Base-by-base conservation (phyloP, 2,888 invertebrate genomes). In the Acanthacorydalis orientalis region DNA sequence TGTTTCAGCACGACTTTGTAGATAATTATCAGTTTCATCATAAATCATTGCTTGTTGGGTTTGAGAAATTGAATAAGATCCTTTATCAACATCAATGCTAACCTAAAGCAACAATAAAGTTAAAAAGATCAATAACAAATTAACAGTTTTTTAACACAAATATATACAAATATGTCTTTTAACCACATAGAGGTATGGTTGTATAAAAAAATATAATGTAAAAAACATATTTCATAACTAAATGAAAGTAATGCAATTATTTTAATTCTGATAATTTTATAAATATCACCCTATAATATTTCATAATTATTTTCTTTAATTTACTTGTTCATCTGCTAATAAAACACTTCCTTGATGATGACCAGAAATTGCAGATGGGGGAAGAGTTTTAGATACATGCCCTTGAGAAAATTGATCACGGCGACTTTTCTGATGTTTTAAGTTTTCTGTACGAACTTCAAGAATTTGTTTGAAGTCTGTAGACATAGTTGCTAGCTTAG, bases 381-480 rank as follows among this genome's bases (percentile, higher is more conserved):
- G 79, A 37, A 81, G 64, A 53, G 75, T 71, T 8, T 73, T 69
- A 39, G 75, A 72, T 4, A 78, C 69, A 48, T 73, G 72, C 32
- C 78, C 80, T 62, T 80, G 80, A n/a, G 78, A 75, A 63, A 88
- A 93, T 61, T 95, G 92, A 63, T 97, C 96, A 53, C 95, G 74
- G 55, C 97, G 77, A 53, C 74, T 82, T 63, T 93, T 92, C 64
- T 97, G 96, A 58, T 93, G 88, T 64, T 92, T 92, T 61, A 98
- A 72, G 69, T 95, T 98, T 77, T 98, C 95, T 12, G 96, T 96
- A 57, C 97, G 74, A 15, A 96, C 89, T 78, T 98, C 97, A 48
- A 98, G 75, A 43, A 98, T 93, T 70, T 86, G 88, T 68, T 97
- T 96, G 64, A 98, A 98, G 60, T 95, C 90, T 53, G 88, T 92